Conservation (phyloP, 2,888 invertebrate genomes). For the Stenchaetothrips biformis region DNA sequence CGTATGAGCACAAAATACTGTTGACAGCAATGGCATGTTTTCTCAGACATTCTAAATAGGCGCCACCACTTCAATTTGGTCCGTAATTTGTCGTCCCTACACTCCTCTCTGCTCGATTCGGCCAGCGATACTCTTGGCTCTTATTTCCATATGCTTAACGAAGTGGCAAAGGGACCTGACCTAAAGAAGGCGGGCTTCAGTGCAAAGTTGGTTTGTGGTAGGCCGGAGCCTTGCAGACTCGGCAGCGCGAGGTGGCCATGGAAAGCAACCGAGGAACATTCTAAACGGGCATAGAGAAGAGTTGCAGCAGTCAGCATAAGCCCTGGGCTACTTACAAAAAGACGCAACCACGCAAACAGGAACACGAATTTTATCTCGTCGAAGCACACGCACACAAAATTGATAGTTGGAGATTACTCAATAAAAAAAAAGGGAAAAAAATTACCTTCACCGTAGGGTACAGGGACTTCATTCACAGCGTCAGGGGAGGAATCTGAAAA, state of each 20-base stretch:
- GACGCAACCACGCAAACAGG: not conserved
- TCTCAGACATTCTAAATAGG: too few species aligned
- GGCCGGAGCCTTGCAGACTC: not conserved
- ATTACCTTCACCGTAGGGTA: conserved; percentile 16
- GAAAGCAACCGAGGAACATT: too few species aligned
- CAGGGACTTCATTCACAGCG: not conserved
- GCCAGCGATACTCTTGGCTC: not conserved
- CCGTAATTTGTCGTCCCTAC: too few species aligned
- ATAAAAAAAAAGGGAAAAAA: not conserved
- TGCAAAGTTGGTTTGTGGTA: conserved; percentile 14
- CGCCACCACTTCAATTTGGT: too few species aligned
- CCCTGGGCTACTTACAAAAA: too few species aligned
- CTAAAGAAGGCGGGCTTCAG: not conserved
- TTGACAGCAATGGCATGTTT: too few species aligned
- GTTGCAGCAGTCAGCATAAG: too few species aligned
- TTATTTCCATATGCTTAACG: conserved; percentile 21
- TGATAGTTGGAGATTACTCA: not conserved
- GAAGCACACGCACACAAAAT: not conserved
- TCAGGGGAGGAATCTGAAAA: not conserved
- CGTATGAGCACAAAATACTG: too few species aligned
- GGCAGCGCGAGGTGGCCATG: not conserved
- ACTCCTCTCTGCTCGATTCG: not conserved
- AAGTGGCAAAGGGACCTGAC: conserved; percentile 20
- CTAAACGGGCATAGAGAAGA: too few species aligned
- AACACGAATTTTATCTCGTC: not conserved